Evolutionary conservation across 2,797 vertebrate genomes (phyloP), one percentile per base, ranked within the genome.

Genomic region (Crenuchus spilurus): DNA sequence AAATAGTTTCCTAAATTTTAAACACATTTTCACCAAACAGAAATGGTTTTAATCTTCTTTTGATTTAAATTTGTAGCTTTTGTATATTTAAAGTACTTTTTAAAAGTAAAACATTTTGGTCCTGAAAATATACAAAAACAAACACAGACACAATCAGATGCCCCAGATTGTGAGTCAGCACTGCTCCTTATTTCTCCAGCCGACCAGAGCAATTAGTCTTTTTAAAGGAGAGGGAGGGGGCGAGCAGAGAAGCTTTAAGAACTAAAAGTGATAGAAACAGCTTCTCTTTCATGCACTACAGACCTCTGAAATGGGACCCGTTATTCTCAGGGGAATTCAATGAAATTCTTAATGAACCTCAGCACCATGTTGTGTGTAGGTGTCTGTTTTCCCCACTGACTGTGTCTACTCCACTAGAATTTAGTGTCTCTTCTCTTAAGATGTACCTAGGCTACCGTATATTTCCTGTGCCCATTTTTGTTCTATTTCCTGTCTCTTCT

Each of bases 281-380:
- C 11, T 55, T 37, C 49, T 33, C 55, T 35, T 54, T 58, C 41
- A 44, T 58, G 26, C 46, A 72, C 33, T 30, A 26, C 44, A 72
- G 22, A 20, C 7, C 1, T 39, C 35, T 9, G 11, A 22, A 33
- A 58, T n/a, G 1, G 9, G 24, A 33, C 16, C 41, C 22, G 9
- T 31, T 68, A 42, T 33, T 30, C 51, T 69, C 7, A 54, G 13
- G 6, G 51, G 24, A 42, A 22, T 31, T 57, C 77, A 5, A 0
- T 48, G 28, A 69, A 60, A 39, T 24, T 35, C 26, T 7, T 68
- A 72, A 75, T 72, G 14, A 24, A 31, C 18, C 55, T 5, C 54
- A 48, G 39, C 57, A 41, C n/a, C 48, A 13, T 51, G 51, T 48
- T 49, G 62, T 72, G 49, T 44, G 30, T 49, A 51, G 37, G 39